Base-by-base conservation (phyloP, 2,888 invertebrate species). In the Rhingia campestris region DNA sequence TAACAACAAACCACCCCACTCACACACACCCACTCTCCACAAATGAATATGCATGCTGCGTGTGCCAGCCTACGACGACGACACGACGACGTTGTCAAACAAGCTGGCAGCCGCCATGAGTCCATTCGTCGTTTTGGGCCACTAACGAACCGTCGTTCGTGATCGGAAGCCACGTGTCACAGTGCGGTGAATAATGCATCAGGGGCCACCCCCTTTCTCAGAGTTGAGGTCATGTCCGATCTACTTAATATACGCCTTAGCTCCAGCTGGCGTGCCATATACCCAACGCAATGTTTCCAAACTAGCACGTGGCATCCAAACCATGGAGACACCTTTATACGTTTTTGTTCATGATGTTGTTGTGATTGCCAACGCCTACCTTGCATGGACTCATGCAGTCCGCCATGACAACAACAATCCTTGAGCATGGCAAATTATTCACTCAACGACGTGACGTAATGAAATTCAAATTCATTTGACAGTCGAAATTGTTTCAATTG, bases 101-200 rank as follows among this genome's bases (percentile, higher is more conserved):
- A 70, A 79, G 70, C 53, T 79, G 79, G 47, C 81, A 81, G 81
- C 74, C 84, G 74, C 70, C 74, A 66, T 66, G 64, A 66, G 72
- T 66, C 56, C 69, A 64, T 66, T 54, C 70, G 37, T 9, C 35
- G 56, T 37, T 37, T 6, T 22, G 66, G 63, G 73, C 58, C 74
- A 80, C 84, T 79, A 79, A 59, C 70, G 56, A 45, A 33, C 59
- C 45, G 82, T 80, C 53, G 66, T 84, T 84, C 84, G 84, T 84
- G 84, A 84, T 84, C 84, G 80, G 75, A 84, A 79, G 84, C 84
- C 84, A 84, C 84, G 84, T 84, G 84, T 74, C 80, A 80, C 33
- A 49, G 49, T 70, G 84, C 53, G 84, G 84, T 84, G 84, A 84
- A 84, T 84, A 75, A 84, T 84, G 74, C 80, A 84, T 79, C 74